A percentile compares a stretch with the other conserved stretches of the same genome.
These are phyloP conservation scores for Chiloscyllium plagiosum DNA, from an alignment of 2,113 vertebrate species.

Conservation along the genomic window DNA sequence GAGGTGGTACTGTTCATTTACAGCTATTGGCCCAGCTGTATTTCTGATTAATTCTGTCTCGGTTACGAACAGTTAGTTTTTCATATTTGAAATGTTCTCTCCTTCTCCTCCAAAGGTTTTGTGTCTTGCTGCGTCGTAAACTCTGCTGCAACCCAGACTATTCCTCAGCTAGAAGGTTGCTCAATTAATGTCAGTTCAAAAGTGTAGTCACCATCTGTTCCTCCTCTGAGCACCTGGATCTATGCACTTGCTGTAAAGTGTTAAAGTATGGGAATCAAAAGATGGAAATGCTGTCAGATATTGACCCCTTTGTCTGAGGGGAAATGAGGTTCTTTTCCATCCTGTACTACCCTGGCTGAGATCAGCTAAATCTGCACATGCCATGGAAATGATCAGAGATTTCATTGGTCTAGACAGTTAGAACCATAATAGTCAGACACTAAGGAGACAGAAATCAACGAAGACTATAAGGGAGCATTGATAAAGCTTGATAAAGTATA, in stretches of 20 bases:
- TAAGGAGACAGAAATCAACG: background rate
- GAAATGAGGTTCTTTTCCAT: background rate
- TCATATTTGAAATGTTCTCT: background rate
- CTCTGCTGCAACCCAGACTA: background rate
- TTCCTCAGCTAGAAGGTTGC: background rate
- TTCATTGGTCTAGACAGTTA: background rate
- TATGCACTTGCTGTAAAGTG: background rate
- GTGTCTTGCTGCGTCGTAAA: background rate
- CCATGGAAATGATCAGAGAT: background rate
- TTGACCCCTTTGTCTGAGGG: background rate
- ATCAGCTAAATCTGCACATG: background rate
- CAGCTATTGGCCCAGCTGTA: background rate
- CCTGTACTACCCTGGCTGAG: background rate
- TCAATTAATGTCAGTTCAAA: background rate
- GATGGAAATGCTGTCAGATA: background rate
- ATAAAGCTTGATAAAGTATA: background rate
- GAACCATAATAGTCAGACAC: background rate
- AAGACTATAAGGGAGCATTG: background rate
- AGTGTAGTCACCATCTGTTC: background rate
- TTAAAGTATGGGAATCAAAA: background rate
- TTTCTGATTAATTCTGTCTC: background rate
- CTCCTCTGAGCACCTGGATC: background rate
- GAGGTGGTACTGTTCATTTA: background rate
- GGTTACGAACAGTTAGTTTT: background rate
- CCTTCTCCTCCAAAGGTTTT: background rate